Conservation (phyloP, 1,140 invertebrate species). For the Lepidotrigona ventralis region DNA sequence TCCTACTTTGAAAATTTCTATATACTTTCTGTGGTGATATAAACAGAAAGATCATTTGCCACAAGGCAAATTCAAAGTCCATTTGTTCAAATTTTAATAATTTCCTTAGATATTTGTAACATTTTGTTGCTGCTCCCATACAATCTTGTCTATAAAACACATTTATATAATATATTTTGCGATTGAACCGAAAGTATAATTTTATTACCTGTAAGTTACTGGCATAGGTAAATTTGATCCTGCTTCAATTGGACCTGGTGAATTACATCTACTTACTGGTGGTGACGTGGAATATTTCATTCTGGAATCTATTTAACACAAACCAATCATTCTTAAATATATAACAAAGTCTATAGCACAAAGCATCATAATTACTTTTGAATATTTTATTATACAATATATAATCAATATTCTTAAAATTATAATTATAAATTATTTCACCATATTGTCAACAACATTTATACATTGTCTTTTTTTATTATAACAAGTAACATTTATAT, state of each 20-base stretch:
- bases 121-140: conserved; percentile 93
- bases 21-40: conserved; percentile 98
- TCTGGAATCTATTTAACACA: conserved; percentile 58
- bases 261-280: conserved; percentile 75
- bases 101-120: conserved; percentile 95
- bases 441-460: not conserved
- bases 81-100: conserved; percentile 98
- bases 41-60: conserved; percentile 99
- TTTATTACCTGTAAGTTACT: conserved; percentile 76
- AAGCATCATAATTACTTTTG: not conserved
- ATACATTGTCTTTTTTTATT: not conserved
- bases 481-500: not conserved
- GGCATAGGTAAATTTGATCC: conserved; percentile 77
- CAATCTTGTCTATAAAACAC: conserved; percentile 83
- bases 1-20: conserved; percentile 98
- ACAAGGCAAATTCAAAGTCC: conserved; percentile 99
- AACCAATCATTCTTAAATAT: not conserved
- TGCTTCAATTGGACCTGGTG: conserved; percentile 73
- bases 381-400: not conserved
- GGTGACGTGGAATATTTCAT: conserved; percentile 87
- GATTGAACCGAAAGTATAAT: not conserved
- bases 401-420: not conserved
- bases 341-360: not conserved
- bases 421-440: not conserved
- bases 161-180: not conserved